Percentiles rank a stretch among this genome's conserved stretches.
These are phyloP conservation scores for Bagarius yarrelli DNA, from an alignment of 2,113 vertebrate genomes.

Conservation along the genomic window DNA sequence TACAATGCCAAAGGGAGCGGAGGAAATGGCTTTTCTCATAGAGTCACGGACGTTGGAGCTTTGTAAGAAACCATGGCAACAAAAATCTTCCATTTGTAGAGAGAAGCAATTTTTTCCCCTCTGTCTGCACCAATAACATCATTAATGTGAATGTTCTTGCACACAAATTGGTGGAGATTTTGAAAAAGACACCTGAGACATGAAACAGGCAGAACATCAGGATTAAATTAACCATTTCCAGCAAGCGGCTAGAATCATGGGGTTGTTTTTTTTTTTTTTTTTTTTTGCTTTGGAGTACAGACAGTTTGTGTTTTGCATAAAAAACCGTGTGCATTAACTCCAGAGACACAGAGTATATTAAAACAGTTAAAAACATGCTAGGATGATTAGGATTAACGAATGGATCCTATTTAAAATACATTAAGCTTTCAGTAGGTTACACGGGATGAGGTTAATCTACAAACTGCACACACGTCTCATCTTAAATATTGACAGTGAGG, in stretches of 20 bases:
- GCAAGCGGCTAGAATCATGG: background rate
- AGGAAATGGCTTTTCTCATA: conserved; percentile 23
- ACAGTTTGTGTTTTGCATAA: background rate
- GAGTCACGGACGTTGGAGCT: conserved; percentile 34
- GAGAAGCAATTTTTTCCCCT: conserved; percentile 1
- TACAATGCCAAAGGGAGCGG: conserved; percentile 3
- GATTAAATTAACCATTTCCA: background rate
- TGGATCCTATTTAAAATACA: conserved; percentile 2
- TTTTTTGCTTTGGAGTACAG: background rate
- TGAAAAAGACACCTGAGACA: conserved; percentile 11
- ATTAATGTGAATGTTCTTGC: background rate
- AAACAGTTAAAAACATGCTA: conserved; percentile 2
- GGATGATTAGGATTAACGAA: background rate
- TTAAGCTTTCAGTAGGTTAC: conserved; percentile 8
- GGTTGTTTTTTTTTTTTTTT: too few species aligned
- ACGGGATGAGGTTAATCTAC: background rate
- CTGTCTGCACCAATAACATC: conserved; percentile 13
- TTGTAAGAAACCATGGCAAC: conserved; percentile 49
- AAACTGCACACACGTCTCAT: background rate
- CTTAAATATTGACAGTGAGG: background rate
- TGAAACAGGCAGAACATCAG: conserved; percentile 19
- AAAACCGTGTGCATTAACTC: background rate
- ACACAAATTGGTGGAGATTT: background rate
- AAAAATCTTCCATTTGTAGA: conserved; percentile 24
- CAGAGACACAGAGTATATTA: background rate